Conservation (phyloP, 2,797 vertebrate species). For the Hapalemur alaotrensis region DNA sequence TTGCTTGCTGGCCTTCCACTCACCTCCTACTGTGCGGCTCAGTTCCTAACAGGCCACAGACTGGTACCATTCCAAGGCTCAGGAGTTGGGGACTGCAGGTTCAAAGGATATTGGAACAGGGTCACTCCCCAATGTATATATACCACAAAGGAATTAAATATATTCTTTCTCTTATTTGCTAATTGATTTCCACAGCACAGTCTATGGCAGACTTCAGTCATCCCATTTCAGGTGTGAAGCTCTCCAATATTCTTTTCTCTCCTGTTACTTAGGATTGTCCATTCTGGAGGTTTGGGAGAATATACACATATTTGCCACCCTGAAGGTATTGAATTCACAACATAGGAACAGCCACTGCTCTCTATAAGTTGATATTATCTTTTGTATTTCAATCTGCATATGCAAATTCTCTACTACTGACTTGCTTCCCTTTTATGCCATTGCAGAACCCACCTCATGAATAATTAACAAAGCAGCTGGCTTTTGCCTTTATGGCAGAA, state of each 20-base stretch:
- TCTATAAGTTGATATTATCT: not conserved
- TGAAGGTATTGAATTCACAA: not conserved
- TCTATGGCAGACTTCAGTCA: not conserved
- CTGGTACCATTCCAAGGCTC: too few relatives aligned
- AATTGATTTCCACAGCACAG: not conserved
- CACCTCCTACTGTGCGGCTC: too few relatives aligned
- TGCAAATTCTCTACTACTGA: conserved; percentile 75
- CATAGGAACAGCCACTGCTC: not conserved
- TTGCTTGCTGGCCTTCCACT: too few relatives aligned
- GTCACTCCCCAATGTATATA: not conserved
- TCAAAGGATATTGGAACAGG: not conserved
- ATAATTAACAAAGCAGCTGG: conserved; percentile 85
- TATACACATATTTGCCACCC: fast-evolving
- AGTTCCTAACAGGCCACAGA: too few relatives aligned
- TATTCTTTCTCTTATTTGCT: not conserved
- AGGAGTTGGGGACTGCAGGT: too few relatives aligned
- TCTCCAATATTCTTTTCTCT: not conserved
- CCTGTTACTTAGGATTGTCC: not conserved
- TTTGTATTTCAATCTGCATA: conserved; percentile 72
- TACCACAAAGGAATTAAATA: not conserved
- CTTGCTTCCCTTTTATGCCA: conserved; percentile 74
- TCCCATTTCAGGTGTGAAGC: not conserved
- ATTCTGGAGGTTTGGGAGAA: not conserved
- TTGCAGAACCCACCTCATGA: conserved; percentile 78
- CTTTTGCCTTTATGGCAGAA: conserved; percentile 82